Base-by-base conservation (phyloP, 2,888 invertebrate species). In the Hyposoter didymator region DNA sequence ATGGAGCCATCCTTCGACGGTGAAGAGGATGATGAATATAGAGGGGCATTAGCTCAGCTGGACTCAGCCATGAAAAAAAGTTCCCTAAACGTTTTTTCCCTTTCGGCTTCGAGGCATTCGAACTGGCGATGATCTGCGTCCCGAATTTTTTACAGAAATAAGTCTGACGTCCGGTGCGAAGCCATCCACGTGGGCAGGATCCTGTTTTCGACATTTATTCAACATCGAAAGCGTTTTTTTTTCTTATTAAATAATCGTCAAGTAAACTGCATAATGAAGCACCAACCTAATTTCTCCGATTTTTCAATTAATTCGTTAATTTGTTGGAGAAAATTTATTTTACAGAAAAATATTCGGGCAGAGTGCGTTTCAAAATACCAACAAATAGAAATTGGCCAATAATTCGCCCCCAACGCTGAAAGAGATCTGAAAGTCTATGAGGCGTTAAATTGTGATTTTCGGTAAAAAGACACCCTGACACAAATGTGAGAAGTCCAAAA, bases 391-490 rank as follows among this genome's bases (percentile, higher is more conserved):
- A n/a, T 8, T 28, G 12, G 19, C 10, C 14, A 19, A 74, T n/a
- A 8, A 45, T 45, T 39, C 17, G 1, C 17, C 28, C 17, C 35
- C 12, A 39, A 55, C 17, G 45, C 49, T 55, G 28, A 73, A 72
- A 55, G 64, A 73, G 17, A 49, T 39, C 52, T 22, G 43, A 69
- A 76, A 69, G 32, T 82, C 76, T 43, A 69, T 82, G 69, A 62
- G 32, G 69, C 70, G 17, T 32, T 80, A 84, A 67, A 45, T 80
- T 67, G 52, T 62, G 73, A 66, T 80, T 59, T 19, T 28, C 28
- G 19, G 69, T 17, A 47, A 19, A 22, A 59, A n/a, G 59, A 59
- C 59, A 59, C 35, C 12, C 22, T 35, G 72, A 47, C 43, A 19
- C 70, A 82, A 39, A 22, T 78, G 70, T 78, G 52, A 28, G 8